A percentile compares a stretch with the other conserved stretches of the same genome.
phyloP scores from a whole-genome alignment of 2,797 vertebrate species.

The Oreochromis mossambicus region DNA sequence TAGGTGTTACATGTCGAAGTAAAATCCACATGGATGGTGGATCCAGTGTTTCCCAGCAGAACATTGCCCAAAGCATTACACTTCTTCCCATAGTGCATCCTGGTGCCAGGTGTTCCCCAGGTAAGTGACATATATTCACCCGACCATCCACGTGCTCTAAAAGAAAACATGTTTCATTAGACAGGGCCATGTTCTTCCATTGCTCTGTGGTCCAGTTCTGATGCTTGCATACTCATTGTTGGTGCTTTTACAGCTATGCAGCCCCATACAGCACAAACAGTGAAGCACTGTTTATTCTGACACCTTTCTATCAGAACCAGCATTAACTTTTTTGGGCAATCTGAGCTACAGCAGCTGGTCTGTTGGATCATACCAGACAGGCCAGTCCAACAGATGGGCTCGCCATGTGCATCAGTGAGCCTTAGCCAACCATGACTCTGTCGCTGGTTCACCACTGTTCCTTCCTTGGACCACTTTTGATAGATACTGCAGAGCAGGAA shows the following conservation, averaged over 20 bases:
- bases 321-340: not conserved
- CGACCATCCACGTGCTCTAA: not conserved
- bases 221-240: not conserved
- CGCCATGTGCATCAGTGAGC: not conserved
- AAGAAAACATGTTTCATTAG: not conserved
- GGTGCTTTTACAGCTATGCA: not conserved
- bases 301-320: not conserved
- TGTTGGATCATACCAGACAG: not conserved
- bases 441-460: not conserved
- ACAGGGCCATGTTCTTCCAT: not conserved
- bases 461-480: not conserved
- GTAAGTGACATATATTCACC: not conserved
- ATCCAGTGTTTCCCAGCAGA: not conserved
- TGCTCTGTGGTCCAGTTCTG: not conserved
- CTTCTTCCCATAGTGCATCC: not conserved
- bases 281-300: not conserved
- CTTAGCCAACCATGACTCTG: not conserved
- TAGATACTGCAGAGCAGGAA: not conserved
- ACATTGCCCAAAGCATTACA: not conserved
- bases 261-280: not conserved
- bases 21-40: not conserved
- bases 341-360: not conserved
- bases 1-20: not conserved
- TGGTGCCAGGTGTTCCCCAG: not conserved
- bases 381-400: not conserved